Conservation (phyloP, 2,888 invertebrate genomes). For the Rotaria sp. region DNA sequence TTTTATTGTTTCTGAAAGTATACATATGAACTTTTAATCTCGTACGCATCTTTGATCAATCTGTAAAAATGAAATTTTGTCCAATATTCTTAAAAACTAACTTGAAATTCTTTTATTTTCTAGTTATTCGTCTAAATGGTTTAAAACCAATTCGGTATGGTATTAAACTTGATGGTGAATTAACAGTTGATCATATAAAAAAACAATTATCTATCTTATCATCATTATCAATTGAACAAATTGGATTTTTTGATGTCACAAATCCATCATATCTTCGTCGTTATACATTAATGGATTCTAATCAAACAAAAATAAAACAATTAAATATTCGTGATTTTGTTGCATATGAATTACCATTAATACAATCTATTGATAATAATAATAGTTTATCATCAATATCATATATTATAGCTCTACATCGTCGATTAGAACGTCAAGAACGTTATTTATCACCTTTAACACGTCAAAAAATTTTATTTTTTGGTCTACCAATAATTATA, state of each 20-base stretch:
- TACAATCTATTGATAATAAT: not conserved
- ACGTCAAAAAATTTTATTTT: not conserved
- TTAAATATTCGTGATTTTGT: not conserved
- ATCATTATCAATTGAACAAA: constrained; percentile 58
- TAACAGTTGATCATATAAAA: constrained; percentile 71
- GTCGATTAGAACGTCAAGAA: not conserved
- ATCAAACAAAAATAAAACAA: not conserved
- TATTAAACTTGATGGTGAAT: constrained; percentile 72
- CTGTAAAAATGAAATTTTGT: too few relatives aligned
- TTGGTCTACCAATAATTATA: not conserved
- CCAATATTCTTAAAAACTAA: not conserved
- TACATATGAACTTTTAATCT: too few relatives aligned
- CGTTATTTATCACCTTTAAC: constrained; percentile 7
- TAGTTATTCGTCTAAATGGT: constrained; percentile 62
- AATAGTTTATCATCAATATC: not conserved
- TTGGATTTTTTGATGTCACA: constrained; percentile 46
- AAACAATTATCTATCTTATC: constrained; percentile 60
- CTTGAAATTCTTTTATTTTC: constrained; percentile 16
- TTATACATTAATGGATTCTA: not conserved
- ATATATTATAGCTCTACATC: not conserved
- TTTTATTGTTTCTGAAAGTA: too few relatives aligned
- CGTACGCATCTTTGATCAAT: too few relatives aligned
- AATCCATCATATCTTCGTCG: constrained; percentile 40
- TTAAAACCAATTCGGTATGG: constrained; percentile 77
- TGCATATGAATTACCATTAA: constrained; percentile 1